Conservation (phyloP, 2,113 vertebrate genomes). For the Leiothrix lutea region DNA sequence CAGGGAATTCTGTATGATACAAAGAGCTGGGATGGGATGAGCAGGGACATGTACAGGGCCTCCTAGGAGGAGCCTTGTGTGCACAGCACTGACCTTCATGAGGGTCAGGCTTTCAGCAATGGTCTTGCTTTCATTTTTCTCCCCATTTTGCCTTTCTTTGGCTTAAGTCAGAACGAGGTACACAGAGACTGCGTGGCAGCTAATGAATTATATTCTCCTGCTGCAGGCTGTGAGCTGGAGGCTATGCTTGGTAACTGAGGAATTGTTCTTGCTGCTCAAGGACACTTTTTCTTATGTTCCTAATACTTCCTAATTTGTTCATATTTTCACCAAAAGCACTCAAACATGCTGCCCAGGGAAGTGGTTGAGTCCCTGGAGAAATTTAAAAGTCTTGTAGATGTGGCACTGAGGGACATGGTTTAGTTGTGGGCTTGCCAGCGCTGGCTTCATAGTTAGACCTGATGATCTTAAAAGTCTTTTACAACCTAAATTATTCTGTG, state of each 20-base stretch:
- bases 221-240: not conserved
- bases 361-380: not conserved
- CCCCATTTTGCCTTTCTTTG: not conserved
- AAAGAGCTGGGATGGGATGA: not conserved
- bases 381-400: not conserved
- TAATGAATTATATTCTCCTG: not conserved
- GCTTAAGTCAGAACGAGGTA: not conserved
- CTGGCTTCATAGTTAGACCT: not conserved
- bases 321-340: not conserved
- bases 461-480: not conserved
- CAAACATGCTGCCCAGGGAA: not conserved
- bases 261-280: not conserved
- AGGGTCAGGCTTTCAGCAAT: rapidly evolving
- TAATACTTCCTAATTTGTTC: not conserved
- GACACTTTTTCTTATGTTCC: not conserved
- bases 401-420: not conserved
- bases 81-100: not conserved
- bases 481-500: not conserved
- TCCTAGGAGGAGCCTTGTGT: not conserved
- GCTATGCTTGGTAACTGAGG: not conserved
- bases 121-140: not conserved
- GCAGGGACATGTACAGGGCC: not conserved
- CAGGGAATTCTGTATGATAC: not conserved
- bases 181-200: not conserved
- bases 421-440: not conserved